Evolutionary conservation across 2,113 vertebrate species (phyloP).

Genomic region (Eulacestoma nigropectus): DNA sequence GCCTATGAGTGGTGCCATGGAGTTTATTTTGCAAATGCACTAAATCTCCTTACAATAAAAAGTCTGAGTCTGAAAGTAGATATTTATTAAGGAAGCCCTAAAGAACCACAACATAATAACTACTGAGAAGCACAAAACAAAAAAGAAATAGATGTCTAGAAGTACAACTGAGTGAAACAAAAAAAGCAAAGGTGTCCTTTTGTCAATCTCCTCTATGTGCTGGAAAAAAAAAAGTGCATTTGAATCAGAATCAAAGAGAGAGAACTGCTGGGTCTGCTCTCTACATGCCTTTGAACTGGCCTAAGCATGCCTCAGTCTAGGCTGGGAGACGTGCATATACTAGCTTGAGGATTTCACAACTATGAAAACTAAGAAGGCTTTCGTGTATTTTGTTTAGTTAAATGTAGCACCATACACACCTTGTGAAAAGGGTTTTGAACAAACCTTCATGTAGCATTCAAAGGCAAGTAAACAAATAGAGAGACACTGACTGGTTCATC

Average conservation of each 20-base stretch:
- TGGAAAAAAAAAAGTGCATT: background rate
- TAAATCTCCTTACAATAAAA: background rate
- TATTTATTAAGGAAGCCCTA: background rate
- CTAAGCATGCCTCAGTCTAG: slow-evolving; percentile 35
- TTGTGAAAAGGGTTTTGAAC: background rate
- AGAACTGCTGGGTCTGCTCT: slow-evolving; percentile 30
- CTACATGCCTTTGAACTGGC: slow-evolving; percentile 34
- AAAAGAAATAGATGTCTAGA: background rate
- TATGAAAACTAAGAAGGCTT: slow-evolving; percentile 10
- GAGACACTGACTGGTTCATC: background rate
- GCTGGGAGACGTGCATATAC: background rate
- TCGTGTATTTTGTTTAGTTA: background rate
- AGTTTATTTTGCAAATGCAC: slow-evolving; percentile 20
- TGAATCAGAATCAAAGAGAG: slow-evolving; percentile 40
- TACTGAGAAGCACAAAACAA: background rate
- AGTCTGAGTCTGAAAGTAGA: background rate
- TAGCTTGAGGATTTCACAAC: slow-evolving; percentile 45
- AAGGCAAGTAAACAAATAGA: background rate
- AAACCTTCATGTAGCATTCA: background rate
- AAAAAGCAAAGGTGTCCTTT: background rate
- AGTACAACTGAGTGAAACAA: background rate
- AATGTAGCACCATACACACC: background rate
- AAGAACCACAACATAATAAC: background rate
- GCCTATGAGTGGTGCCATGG: background rate
- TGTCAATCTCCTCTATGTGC: background rate